Base-by-base conservation (phyloP, 2,797 vertebrate species). In the Garrulus glandarius region DNA sequence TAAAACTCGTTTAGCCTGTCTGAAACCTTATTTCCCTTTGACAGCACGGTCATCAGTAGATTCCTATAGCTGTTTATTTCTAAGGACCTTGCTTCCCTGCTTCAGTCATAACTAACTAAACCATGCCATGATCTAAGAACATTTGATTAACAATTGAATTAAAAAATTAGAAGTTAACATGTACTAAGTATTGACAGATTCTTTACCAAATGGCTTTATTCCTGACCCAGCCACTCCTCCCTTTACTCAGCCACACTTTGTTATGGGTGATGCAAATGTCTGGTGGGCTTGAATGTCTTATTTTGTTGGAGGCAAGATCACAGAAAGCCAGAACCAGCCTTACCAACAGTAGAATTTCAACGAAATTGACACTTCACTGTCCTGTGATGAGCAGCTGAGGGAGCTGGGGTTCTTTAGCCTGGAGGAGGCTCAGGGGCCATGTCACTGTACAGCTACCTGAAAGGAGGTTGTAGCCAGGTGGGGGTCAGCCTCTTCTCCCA, bases 1-100 rank as follows among this genome's bases (percentile, higher is more conserved):
- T 46, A n/a, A 77, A 91, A 92, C 95, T 70, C 43, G 78, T 83
- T 91, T 37, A 59, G 75, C 81, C 69, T 78, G 87, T 78, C 79
- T 49, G 49, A 86, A 90, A 50, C 44, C 34, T 88, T 47, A 59
- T 29, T 84, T 92, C 43, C 46, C 24, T 90, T 61, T 59, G 86
- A 55, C 55, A 71, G 24, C 47, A 15, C 6, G 27, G 23, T 84
- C 63, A 84, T 84, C 65, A 52, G 36, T 39, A 65, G 67, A 56
- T 82, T 83, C 63, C 36, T 79, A 8, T 12, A 21, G 50, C 39
- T 81, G 50, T 76, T 87, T 72, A 69, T 76, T 71, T 89, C 59
- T 50, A 63, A 50, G 12, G 26, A 15, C 55, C 50, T 79, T 61
- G 44, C n/a, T 76, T 76, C 22, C 43, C 21, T 50, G 9, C 41